These are phyloP conservation scores for Lamellibrachia luymesi DNA, from an alignment of 1,140 invertebrate genomes.

Conservation along the genomic window DNA sequence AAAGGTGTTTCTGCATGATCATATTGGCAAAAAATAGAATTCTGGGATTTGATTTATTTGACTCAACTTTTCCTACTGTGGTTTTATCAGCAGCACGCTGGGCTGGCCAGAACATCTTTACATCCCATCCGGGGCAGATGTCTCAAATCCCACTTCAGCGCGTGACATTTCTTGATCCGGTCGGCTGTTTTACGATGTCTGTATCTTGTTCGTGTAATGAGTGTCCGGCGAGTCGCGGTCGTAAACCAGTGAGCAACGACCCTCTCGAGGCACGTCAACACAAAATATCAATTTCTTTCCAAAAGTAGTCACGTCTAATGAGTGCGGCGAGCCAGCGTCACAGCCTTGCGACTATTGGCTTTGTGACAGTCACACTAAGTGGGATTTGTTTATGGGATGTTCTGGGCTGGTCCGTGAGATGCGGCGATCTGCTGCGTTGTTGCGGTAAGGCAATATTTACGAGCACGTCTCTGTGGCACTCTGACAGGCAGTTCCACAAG, in stretches of 20 bases:
- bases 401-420: not conserved
- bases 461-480: not conserved
- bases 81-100: not conserved
- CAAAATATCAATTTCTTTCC: conserved; percentile 5
- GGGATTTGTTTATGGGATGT: not conserved
- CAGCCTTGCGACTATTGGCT: not conserved
- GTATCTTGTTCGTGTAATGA: conserved; percentile 10
- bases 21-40: too few species aligned
- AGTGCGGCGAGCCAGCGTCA: not conserved
- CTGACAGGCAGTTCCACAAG: conserved; percentile 70
- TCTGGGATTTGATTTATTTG: too few species aligned
- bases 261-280: not conserved
- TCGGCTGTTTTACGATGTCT: not conserved
- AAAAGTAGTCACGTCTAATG: not conserved
- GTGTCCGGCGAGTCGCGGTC: not conserved
- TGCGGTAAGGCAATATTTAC: not conserved
- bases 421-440: not conserved
- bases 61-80: not conserved
- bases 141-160: conserved; percentile 13
- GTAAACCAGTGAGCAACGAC: not conserved
- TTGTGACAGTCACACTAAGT: not conserved
- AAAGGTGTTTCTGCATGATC: too few species aligned
- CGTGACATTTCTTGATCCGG: not conserved
- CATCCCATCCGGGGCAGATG: not conserved
- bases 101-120: not conserved